These are phyloP conservation scores for Arge pagana DNA, from an alignment of 2,888 invertebrate genomes.

Conservation along the genomic window DNA sequence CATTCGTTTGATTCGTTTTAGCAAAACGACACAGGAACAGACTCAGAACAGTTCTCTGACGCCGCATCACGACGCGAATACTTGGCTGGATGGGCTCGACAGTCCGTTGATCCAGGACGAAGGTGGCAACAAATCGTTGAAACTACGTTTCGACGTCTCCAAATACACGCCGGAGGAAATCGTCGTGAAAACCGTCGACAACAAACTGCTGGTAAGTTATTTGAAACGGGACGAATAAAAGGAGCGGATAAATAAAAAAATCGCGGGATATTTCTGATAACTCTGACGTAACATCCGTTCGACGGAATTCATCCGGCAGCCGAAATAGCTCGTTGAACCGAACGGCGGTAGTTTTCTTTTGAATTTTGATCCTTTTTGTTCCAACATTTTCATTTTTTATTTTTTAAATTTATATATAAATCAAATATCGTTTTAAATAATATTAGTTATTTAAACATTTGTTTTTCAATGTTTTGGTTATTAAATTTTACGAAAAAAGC, in stretches of 20 bases:
- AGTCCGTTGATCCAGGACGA: constrained; percentile 94
- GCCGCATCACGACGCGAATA: constrained; percentile 59
- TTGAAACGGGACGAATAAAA: neutral
- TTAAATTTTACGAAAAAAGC: too few species aligned
- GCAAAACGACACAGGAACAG: constrained; percentile 68
- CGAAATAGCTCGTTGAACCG: too few species aligned
- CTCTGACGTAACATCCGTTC: constrained; percentile 3
- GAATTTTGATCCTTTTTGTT: too few species aligned
- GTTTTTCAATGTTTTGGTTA: too few species aligned
- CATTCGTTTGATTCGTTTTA: constrained; percentile 55
- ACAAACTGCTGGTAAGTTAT: constrained; percentile 84
- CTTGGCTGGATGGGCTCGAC: constrained; percentile 84
- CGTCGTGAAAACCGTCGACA: constrained; percentile 97
- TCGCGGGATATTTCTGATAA: too few species aligned
- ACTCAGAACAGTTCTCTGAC: constrained; percentile 64
- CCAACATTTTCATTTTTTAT: too few species aligned
- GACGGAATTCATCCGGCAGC: neutral
- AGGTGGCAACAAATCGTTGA: constrained; percentile 90
- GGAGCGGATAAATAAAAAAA: too few species aligned
- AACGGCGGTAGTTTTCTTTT: too few species aligned
- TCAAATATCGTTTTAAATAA: too few species aligned
- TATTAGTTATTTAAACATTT: too few species aligned
- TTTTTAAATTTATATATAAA: too few species aligned
- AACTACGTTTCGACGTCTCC: constrained; percentile 95
- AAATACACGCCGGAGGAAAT: constrained; percentile 98